Percentiles rank a stretch among this genome's conserved stretches.
Evolutionary conservation across 2,113 vertebrate species (phyloP).

Genomic region (Xiphorhynchus elegans): DNA sequence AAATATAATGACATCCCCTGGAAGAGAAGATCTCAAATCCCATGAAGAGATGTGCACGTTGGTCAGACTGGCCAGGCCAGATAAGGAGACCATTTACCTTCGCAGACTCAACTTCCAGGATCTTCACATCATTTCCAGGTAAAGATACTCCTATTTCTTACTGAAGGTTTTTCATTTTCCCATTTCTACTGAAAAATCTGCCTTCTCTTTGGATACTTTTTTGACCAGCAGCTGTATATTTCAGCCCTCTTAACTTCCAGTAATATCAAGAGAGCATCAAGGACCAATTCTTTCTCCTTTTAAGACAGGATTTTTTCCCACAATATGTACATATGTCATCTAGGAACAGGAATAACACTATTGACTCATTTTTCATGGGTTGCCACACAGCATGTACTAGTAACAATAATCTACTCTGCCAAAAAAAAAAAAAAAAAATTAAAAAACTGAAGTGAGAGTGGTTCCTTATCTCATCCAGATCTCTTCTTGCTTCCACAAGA

Average conservation of each 20-base stretch:
- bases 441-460: background rate
- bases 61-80: background rate
- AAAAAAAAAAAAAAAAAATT: background rate
- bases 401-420: fast-evolving
- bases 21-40: no score
- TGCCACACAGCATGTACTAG: background rate
- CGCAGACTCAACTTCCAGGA: background rate
- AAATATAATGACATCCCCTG: fast-evolving
- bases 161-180: background rate
- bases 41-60: background rate
- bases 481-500: background rate
- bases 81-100: background rate
- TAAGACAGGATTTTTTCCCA: background rate
- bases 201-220: background rate
- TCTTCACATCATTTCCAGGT: background rate
- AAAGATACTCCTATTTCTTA: background rate
- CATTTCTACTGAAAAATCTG: background rate
- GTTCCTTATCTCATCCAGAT: background rate
- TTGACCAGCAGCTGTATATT: background rate
- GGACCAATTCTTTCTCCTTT: background rate
- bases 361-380: background rate
- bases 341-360: background rate
- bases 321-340: background rate
- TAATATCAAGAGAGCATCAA: background rate
- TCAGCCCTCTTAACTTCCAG: background rate